phyloP scores from a whole-genome alignment of 2,797 vertebrate genomes.

The Diplodus sargus region DNA sequence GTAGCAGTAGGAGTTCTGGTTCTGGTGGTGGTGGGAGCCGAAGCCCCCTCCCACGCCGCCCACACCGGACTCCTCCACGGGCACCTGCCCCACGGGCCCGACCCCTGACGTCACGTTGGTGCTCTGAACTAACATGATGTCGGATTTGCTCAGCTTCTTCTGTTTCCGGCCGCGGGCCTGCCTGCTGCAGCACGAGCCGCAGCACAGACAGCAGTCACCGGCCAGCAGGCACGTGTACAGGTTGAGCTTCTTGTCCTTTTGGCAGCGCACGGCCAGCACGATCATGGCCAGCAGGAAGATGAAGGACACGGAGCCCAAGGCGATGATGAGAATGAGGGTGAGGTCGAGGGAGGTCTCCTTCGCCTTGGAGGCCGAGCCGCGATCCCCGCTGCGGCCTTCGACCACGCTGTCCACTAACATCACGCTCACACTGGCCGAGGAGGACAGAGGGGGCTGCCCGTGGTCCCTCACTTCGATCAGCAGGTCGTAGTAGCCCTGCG shows the following conservation, averaged over 20 bases:
- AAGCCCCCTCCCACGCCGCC: slow-evolving; percentile 85
- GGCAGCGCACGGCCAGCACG: slow-evolving; percentile 95
- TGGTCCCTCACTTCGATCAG: slow-evolving; percentile 97
- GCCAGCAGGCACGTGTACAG: slow-evolving; percentile 94
- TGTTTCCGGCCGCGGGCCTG: slow-evolving; percentile 91
- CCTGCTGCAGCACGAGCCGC: slow-evolving; percentile 91
- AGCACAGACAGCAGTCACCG: slow-evolving; percentile 92
- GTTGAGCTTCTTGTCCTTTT: slow-evolving; percentile 97
- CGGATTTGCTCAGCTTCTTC: slow-evolving; percentile 99
- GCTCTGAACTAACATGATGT: slow-evolving; percentile 99
- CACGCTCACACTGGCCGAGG: slow-evolving; percentile 92
- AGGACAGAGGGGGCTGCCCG: slow-evolving; percentile 96
- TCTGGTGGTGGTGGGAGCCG: slow-evolving; percentile 92
- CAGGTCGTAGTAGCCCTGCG: slow-evolving; percentile 92
- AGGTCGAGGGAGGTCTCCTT: slow-evolving; percentile 94
- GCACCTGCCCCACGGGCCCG: slow-evolving; percentile 86
- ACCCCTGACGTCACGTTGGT: slow-evolving; percentile 87
- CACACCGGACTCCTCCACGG: slow-evolving; percentile 90
- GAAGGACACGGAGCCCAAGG: slow-evolving; percentile 96
- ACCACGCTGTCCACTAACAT: slow-evolving; percentile 92
- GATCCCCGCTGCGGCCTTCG: slow-evolving; percentile 85
- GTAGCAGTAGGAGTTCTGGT: slow-evolving; percentile 98
- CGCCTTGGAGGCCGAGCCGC: slow-evolving; percentile 84
- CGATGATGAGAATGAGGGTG: slow-evolving; percentile 98
- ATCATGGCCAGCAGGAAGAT: slow-evolving; percentile 98